Conservation (phyloP, 2,113 vertebrate genomes). For the Heteronetta atricapilla region DNA sequence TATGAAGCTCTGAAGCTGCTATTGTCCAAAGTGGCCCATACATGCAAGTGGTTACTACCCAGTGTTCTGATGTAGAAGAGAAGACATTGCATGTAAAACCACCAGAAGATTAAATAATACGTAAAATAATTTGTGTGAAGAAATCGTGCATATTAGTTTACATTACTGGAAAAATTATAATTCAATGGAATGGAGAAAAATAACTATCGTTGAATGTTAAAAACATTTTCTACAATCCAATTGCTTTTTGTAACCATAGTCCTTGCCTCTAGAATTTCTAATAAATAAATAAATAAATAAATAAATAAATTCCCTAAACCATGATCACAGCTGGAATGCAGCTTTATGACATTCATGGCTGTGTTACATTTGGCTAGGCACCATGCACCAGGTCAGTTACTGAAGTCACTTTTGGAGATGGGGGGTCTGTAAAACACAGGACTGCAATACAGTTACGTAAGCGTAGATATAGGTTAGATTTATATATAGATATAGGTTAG, state of each 20-base stretch:
- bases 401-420: neutral
- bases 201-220: neutral
- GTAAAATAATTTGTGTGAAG: neutral
- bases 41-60: neutral
- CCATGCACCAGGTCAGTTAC: neutral
- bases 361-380: neutral
- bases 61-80: neutral
- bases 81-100: neutral
- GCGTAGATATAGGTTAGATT: neutral
- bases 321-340: neutral
- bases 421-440: neutral
- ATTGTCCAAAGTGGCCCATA: accelerated
- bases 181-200: neutral
- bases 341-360: neutral
- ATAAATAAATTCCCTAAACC: neutral
- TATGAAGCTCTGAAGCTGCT: neutral
- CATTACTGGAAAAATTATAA: neutral
- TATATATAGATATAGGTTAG: neutral
- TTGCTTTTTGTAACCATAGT: neutral
- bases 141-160: neutral
- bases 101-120: neutral
- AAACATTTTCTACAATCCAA: neutral
- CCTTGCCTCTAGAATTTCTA: neutral
- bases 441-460: neutral
- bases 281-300: neutral